Evolutionary conservation across 2,113 vertebrate species (phyloP).

Genomic region (Parotia lawesii): DNA sequence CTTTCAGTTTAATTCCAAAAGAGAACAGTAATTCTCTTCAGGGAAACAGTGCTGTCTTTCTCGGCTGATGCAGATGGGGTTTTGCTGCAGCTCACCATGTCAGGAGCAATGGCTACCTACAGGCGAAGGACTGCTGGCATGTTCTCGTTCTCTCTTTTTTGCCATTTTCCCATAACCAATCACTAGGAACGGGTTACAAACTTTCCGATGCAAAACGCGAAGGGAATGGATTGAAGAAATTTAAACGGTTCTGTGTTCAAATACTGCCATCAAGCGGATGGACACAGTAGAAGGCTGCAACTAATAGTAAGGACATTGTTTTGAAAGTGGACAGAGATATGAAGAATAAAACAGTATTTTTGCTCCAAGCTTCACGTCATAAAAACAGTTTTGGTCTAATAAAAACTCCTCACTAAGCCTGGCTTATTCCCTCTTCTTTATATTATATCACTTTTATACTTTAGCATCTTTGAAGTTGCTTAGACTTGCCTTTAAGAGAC

Average conservation of each 20-base stretch:
- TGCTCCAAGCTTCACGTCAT: neutral
- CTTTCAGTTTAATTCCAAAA: neutral
- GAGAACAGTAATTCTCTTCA: neutral
- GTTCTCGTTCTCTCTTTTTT: neutral
- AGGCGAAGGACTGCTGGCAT: accelerated
- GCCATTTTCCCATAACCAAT: neutral
- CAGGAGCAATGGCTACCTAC: neutral
- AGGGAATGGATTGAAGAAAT: neutral
- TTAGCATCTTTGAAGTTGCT: neutral
- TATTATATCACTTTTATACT: neutral
- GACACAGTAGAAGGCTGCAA: neutral
- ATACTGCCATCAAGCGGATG: slow-evolving; percentile 63
- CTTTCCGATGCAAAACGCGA: accelerated
- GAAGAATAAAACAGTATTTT: neutral
- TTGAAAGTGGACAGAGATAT: neutral
- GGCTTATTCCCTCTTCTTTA: neutral
- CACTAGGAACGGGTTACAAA: neutral
- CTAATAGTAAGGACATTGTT: neutral
- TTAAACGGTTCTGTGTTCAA: neutral
- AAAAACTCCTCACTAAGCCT: neutral
- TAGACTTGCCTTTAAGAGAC: neutral
- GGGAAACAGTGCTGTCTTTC: neutral
- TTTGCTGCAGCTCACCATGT: neutral
- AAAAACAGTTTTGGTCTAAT: neutral
- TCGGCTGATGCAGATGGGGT: neutral